These are phyloP conservation scores for Gadus chalcogrammus DNA, from an alignment of 2,113 vertebrate species.

Conservation along the genomic window DNA sequence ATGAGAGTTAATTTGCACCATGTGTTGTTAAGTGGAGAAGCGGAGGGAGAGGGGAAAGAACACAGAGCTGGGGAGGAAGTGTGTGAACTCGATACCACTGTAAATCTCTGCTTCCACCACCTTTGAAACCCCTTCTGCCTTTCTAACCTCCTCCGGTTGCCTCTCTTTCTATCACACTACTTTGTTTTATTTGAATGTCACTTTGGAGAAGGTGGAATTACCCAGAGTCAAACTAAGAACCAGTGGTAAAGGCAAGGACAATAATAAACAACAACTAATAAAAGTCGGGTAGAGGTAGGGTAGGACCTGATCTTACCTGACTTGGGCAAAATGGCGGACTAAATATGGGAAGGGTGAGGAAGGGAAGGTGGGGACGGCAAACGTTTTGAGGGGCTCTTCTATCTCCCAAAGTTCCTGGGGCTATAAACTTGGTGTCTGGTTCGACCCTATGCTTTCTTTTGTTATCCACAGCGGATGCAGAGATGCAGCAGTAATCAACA, in stretches of 20 bases:
- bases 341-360: background rate
- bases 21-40: conserved; percentile 67
- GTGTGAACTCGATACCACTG: conserved; percentile 69
- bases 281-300: background rate
- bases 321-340: background rate
- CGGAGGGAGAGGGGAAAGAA: background rate
- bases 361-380: background rate
- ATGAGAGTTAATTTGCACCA: conserved; percentile 72
- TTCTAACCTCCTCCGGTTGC: conserved; percentile 21
- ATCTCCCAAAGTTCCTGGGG: no score
- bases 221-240: conserved; percentile 59
- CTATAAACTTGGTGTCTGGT: background rate
- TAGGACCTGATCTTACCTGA: no score
- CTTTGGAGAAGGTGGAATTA: conserved; percentile 76
- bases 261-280: conserved; percentile 38
- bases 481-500: no score
- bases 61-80: conserved; percentile 45
- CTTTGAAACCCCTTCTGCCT: conserved; percentile 22
- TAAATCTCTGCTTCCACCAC: conserved; percentile 66
- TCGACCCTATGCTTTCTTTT: no score
- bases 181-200: conserved; percentile 74
- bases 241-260: conserved; percentile 54
- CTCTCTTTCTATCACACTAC: conserved; percentile 42
- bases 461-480: no score
- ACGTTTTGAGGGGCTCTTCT: background rate